phyloP scores from a whole-genome alignment of 2,797 vertebrate species.

The Crocodylus rhombifer region DNA sequence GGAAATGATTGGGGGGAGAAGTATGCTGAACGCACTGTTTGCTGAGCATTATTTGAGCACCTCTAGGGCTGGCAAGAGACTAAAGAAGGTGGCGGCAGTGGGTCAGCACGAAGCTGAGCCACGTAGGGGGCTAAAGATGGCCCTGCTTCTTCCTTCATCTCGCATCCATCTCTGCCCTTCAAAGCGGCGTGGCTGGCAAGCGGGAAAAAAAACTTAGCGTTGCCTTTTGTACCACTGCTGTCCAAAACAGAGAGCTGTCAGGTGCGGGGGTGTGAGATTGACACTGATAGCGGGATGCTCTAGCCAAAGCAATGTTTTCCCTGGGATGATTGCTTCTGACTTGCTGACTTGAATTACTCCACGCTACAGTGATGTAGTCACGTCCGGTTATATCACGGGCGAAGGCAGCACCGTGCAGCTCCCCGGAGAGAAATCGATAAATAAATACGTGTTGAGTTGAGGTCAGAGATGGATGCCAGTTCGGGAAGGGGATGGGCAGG shows the following conservation, averaged over 20 bases:
- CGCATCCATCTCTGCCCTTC: neutral
- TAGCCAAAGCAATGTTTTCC: neutral
- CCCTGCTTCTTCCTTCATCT: neutral
- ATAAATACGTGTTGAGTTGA: too few species aligned
- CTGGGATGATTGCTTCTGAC: too few species aligned
- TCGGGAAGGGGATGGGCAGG: neutral
- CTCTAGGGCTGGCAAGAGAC: too few species aligned
- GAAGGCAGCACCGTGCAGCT: neutral
- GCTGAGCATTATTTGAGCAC: too few species aligned
- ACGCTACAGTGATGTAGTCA: neutral
- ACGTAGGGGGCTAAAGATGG: too few species aligned
- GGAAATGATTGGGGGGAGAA: too few species aligned
- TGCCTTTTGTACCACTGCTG: neutral
- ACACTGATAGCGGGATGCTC: neutral
- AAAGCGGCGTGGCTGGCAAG: neutral
- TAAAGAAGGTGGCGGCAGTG: too few species aligned
- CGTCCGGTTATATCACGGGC: too few species aligned
- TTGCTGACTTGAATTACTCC: neutral
- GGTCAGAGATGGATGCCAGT: too few species aligned
- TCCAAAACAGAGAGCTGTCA: neutral
- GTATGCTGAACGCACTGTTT: too few species aligned
- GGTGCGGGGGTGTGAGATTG: neutral
- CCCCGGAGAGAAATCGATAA: too few species aligned
- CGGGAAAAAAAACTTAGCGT: neutral
- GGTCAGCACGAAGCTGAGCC: too few species aligned